Percentiles rank a stretch among this genome's conserved stretches.
Conservation (phyloP, 30 jellyfish, hydroid and myxozoan genomes). For the Nemopilema nomurai region DNA sequence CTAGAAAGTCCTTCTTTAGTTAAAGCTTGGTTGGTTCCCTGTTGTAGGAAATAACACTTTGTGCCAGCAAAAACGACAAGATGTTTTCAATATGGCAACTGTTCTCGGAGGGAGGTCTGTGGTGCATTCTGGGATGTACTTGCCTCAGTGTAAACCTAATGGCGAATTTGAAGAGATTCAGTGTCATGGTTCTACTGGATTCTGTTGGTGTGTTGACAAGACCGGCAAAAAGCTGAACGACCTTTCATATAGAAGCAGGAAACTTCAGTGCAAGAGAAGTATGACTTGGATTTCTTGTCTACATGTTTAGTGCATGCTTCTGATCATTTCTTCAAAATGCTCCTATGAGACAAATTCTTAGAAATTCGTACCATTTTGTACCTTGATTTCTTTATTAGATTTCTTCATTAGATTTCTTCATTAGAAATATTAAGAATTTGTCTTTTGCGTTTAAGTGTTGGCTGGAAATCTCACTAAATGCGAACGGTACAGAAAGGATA, state of each 20-base stretch:
- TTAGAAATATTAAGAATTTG: not conserved
- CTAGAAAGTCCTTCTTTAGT: not conserved
- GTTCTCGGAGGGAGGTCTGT: slow-evolving; percentile 26
- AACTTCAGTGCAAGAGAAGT: slow-evolving; percentile 38
- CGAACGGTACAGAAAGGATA: not conserved
- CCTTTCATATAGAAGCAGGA: not conserved
- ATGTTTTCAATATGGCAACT: slow-evolving; percentile 21
- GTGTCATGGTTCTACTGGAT: slow-evolving; percentile 72
- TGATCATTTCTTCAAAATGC: too few relatives aligned
- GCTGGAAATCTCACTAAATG: slow-evolving; percentile 48
- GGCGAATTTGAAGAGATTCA: slow-evolving; percentile 56
- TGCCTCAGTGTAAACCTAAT: slow-evolving; percentile 55
- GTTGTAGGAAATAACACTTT: slow-evolving; percentile 22
- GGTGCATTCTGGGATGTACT: slow-evolving; percentile 26
- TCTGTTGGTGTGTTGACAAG: slow-evolving; percentile 81
- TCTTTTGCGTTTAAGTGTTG: not conserved
- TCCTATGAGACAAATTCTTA: too few relatives aligned
- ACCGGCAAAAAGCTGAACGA: slow-evolving; percentile 21
- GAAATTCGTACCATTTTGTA: too few relatives aligned
- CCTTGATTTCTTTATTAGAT: too few relatives aligned
- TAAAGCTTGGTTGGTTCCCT: not conserved
- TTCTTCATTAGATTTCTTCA: not conserved
- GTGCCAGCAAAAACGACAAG: slow-evolving; percentile 58
- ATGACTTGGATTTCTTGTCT: not conserved
- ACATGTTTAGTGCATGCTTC: not conserved